Percentiles rank a stretch among this genome's conserved stretches.
Conservation (phyloP, 2,888 invertebrate genomes). For the Rhingia rostrata region DNA sequence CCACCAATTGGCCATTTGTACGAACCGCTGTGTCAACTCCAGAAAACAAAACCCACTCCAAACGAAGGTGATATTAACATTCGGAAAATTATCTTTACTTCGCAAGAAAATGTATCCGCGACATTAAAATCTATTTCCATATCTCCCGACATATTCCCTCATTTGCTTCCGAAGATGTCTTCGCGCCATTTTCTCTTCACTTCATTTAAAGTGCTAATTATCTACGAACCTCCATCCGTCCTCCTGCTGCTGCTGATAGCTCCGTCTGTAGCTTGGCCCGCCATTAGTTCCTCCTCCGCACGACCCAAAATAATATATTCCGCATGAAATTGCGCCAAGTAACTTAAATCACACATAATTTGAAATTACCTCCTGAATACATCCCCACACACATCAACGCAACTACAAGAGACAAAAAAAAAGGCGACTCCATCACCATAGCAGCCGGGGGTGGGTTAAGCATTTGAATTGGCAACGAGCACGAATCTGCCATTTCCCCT, state of each 20-base stretch:
- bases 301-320: slow-evolving; percentile 36
- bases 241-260: neutral
- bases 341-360: slow-evolving; percentile 72
- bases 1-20: no score
- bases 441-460: slow-evolving; percentile 18
- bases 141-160: slow-evolving; percentile 38
- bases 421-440: neutral
- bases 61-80: no score
- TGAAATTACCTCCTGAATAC: slow-evolving; percentile 65
- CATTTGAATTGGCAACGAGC: slow-evolving; percentile 65
- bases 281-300: neutral
- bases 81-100: no score
- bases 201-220: slow-evolving; percentile 65
- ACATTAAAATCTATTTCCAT: slow-evolving; percentile 32
- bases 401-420: slow-evolving; percentile 9
- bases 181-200: slow-evolving; percentile 9
- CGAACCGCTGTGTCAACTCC: no score
- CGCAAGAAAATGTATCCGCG: no score
- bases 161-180: slow-evolving; percentile 19
- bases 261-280: neutral
- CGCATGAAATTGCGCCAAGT: slow-evolving; percentile 65
- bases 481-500: slow-evolving; percentile 34
- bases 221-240: slow-evolving; percentile 40
- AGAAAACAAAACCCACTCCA: no score
- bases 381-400: slow-evolving; percentile 18